Conservation (phyloP, 2,797 vertebrate genomes). For the Craterocephalus amniculus region DNA sequence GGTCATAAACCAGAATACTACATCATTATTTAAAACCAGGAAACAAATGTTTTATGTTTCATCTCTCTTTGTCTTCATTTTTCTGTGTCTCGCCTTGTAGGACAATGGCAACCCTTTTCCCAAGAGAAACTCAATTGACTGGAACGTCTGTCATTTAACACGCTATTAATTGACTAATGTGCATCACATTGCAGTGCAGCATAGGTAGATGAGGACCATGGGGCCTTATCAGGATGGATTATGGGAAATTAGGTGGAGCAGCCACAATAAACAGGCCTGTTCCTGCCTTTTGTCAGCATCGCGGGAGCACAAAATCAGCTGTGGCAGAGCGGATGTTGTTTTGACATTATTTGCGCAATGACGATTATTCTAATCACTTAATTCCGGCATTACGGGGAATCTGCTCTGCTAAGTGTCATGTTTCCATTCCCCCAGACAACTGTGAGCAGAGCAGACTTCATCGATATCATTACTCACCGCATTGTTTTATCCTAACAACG, state of each 20-base stretch:
- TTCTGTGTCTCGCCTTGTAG: constrained; percentile 56
- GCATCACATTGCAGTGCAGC: constrained; percentile 84
- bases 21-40: constrained; percentile 30
- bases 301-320: constrained; percentile 60
- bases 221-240: constrained; percentile 84
- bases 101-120: constrained; percentile 66
- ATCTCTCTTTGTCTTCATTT: constrained; percentile 57
- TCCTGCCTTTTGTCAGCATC: constrained; percentile 57
- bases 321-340: constrained; percentile 71
- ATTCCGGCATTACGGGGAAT: constrained; percentile 80
- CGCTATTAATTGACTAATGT: constrained; percentile 99
- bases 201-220: constrained; percentile 88
- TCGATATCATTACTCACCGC: constrained; percentile 79
- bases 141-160: constrained; percentile 97
- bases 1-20: constrained; percentile 14
- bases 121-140: constrained; percentile 93
- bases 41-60: constrained; percentile 13
- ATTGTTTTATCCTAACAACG: constrained; percentile 75
- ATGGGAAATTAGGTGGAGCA: constrained; percentile 83
- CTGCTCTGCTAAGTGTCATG: constrained; percentile 73
- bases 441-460: constrained; percentile 70
- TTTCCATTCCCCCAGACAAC: constrained; percentile 77
- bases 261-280: constrained; percentile 54
- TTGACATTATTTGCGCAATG: constrained; percentile 80
- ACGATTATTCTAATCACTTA: constrained; percentile 84